Evolutionary conservation across 2,113 vertebrate genomes (phyloP).

Genomic region (Raja brachyura): DNA sequence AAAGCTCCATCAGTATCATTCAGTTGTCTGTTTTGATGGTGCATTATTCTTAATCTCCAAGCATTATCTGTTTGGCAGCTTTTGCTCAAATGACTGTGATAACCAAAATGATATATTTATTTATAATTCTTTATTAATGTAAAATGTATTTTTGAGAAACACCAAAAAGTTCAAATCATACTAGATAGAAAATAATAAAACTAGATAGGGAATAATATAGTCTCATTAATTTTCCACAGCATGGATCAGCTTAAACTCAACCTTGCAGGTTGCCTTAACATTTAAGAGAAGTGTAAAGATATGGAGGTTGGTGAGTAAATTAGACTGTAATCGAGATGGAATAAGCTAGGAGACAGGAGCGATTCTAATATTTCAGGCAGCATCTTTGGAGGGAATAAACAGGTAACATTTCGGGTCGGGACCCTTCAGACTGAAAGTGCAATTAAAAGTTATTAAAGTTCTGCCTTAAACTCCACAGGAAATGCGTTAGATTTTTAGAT

Average conservation of each 20-base stretch:
- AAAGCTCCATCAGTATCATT: not conserved
- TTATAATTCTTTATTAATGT: not conserved
- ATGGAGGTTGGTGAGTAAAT: not conserved
- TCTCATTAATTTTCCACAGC: not conserved
- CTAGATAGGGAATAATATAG: not conserved
- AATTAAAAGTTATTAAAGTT: too few relatives aligned
- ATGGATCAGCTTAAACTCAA: not conserved
- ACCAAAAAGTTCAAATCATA: not conserved
- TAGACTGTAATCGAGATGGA: not conserved
- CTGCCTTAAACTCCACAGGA: not conserved
- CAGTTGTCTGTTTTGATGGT: not conserved
- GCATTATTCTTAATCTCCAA: not conserved
- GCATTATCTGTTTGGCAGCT: not conserved
- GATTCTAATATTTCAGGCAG: not conserved
- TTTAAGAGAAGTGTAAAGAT: not conserved
- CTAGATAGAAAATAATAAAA: not conserved
- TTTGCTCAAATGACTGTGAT: not conserved
- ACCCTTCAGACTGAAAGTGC: too few relatives aligned
- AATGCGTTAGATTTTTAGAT: not conserved
- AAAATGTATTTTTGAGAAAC: not conserved
- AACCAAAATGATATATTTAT: not conserved
- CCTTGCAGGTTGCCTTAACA: not conserved
- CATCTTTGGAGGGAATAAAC: too few relatives aligned
- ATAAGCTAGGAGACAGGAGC: not conserved
- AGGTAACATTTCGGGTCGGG: too few relatives aligned